phyloP scores from a whole-genome alignment of 2,888 invertebrate genomes.

The Phyllotreta cruciferae region DNA sequence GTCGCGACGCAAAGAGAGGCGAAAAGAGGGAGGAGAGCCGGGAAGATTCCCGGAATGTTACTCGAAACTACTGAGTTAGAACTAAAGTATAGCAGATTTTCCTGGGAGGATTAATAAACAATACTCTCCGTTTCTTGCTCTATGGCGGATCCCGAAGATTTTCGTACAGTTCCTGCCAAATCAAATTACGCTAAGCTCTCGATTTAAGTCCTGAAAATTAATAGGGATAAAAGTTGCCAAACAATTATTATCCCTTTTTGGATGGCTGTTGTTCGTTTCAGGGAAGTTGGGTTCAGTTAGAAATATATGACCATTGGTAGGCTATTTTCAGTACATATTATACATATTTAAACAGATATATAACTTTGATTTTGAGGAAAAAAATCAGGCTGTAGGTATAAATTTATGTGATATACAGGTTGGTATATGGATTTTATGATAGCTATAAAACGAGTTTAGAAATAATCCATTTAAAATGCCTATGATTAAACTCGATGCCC shows the following conservation, averaged over 20 bases:
- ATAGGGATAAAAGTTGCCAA: constrained; percentile 43
- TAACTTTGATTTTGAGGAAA: no score
- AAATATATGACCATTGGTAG: constrained; percentile 16
- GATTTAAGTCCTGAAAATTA: constrained; percentile 41
- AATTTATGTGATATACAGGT: no score
- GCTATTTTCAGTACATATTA: no score
- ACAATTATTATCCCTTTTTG: constrained; percentile 37
- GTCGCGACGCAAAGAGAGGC: constrained; percentile 31
- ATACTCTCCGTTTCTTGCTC: constrained; percentile 41
- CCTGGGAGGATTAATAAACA: constrained; percentile 45
- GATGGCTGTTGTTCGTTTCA: constrained; percentile 13
- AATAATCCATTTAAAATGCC: no score
- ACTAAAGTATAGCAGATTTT: constrained; percentile 46
- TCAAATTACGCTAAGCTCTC: constrained; percentile 41
- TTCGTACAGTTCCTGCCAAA: constrained; percentile 40
- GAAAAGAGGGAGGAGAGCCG: constrained; percentile 19
- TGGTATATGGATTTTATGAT: no score
- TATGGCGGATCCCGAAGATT: constrained; percentile 39
- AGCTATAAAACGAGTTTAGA: no score
- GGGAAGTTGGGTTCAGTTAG: constrained; percentile 5
- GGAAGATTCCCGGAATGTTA: constrained; percentile 37
- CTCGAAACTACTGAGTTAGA: constrained; percentile 44
- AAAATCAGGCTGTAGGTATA: no score
- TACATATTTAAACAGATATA: no score
- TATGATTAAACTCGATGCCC: no score